Conservation (phyloP, 1,140 invertebrate species). For the Zaprionus taronus region DNA sequence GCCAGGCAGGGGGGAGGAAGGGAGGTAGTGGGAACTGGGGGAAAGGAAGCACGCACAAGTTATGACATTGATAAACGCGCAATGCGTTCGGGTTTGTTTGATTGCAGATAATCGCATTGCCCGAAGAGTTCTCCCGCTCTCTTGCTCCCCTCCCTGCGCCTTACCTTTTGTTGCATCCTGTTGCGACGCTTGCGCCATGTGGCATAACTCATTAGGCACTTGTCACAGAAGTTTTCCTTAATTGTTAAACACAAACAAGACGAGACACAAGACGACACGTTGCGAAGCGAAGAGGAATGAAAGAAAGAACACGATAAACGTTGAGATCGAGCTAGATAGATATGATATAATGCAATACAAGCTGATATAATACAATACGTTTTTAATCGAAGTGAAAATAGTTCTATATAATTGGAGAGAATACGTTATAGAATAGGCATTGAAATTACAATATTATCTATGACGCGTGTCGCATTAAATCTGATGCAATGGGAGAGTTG, state of each 20-base stretch:
- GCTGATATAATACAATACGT: not conserved
- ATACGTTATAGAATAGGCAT: not conserved
- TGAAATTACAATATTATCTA: not conserved
- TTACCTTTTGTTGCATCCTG: slow-evolving; percentile 40
- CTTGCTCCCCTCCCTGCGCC: not conserved
- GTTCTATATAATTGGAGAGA: not conserved
- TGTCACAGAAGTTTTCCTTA: slow-evolving; percentile 81
- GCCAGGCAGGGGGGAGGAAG: slow-evolving; percentile 28
- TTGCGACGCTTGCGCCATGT: slow-evolving; percentile 52
- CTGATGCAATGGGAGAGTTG: not conserved
- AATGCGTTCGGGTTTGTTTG: slow-evolving; percentile 71
- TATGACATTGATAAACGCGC: slow-evolving; percentile 82
- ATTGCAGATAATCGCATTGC: slow-evolving; percentile 73
- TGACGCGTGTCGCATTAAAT: not conserved
- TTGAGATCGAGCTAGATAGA: not conserved
- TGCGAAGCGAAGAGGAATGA: not conserved
- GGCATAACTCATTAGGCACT: slow-evolving; percentile 82
- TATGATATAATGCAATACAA: not conserved
- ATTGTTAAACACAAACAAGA: slow-evolving; percentile 76
- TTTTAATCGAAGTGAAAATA: not conserved
- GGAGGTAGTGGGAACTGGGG: not conserved
- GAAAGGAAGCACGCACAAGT: slow-evolving; percentile 46
- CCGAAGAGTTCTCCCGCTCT: slow-evolving; percentile 1
- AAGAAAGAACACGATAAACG: slow-evolving; percentile 1
- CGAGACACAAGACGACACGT: not conserved